Evolutionary conservation across 2,888 invertebrate species (phyloP).

Genomic region (Sinohyriopsis cumingii): DNA sequence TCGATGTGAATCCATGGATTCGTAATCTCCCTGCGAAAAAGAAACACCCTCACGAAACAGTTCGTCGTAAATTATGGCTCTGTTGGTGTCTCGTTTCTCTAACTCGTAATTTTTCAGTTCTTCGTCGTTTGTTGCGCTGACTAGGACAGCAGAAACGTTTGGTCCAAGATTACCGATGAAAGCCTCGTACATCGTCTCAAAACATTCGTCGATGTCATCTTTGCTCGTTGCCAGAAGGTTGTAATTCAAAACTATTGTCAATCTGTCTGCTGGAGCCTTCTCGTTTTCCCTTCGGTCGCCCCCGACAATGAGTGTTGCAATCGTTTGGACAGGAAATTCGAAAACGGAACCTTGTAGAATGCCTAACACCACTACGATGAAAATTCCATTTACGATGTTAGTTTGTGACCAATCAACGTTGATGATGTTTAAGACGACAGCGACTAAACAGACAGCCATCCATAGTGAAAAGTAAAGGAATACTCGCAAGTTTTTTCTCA

Average conservation of each 20-base stretch:
- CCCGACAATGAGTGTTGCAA: constrained; percentile 53
- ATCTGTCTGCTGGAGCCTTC: constrained; percentile 38
- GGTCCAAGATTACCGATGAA: constrained; percentile 59
- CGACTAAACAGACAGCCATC: constrained; percentile 47
- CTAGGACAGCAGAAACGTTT: constrained; percentile 56
- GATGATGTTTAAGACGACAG: constrained; percentile 52
- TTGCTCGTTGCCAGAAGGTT: constrained; percentile 53
- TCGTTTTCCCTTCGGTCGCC: constrained; percentile 44
- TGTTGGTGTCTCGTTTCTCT: constrained; percentile 52
- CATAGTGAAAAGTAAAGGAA: constrained; percentile 56
- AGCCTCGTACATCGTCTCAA: constrained; percentile 61
- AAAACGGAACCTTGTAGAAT: constrained; percentile 58
- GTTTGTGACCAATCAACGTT: constrained; percentile 60
- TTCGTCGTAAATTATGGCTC: constrained; percentile 55
- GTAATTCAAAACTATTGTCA: constrained; percentile 55
- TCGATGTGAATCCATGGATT: constrained; percentile 46
- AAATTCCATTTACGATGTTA: constrained; percentile 51
- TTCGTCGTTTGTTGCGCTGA: constrained; percentile 57
- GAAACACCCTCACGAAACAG: constrained; percentile 55
- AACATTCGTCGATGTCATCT: constrained; percentile 61
- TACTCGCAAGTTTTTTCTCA: constrained; percentile 48
- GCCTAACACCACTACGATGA: constrained; percentile 54
- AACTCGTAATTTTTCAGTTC: constrained; percentile 52
- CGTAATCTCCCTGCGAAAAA: constrained; percentile 47
- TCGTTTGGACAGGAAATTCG: constrained; percentile 58